phyloP scores from a whole-genome alignment of 2,888 invertebrate genomes.

The Harmothoe impar region DNA sequence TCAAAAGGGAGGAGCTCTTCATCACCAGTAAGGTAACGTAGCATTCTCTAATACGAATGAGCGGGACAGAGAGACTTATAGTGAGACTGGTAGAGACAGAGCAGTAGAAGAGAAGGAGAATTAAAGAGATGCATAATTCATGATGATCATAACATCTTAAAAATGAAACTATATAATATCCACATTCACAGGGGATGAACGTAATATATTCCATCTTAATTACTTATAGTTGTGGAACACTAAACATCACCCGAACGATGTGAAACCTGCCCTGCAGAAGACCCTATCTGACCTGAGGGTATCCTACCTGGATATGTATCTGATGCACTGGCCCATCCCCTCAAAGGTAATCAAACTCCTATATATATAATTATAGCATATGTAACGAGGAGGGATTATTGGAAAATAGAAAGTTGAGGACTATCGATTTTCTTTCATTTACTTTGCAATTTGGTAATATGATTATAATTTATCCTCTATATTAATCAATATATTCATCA shows the following conservation, averaged over 20 bases:
- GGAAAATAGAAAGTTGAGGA: too few species aligned
- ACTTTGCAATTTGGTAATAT: too few species aligned
- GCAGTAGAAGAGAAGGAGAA: too few species aligned
- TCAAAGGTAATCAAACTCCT: slow-evolving; percentile 37
- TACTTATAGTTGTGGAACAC: slow-evolving; percentile 50
- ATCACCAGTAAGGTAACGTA: slow-evolving; percentile 79
- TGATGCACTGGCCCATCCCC: slow-evolving; percentile 51
- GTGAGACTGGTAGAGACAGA: too few species aligned
- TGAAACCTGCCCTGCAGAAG: slow-evolving; percentile 45
- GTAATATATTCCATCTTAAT: too few species aligned
- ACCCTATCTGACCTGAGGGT: slow-evolving; percentile 29
- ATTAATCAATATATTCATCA: too few species aligned
- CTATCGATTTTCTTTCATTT: too few species aligned
- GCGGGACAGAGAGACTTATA: not conserved
- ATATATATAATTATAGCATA: not conserved
- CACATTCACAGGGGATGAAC: too few species aligned
- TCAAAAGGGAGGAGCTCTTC: slow-evolving; percentile 80
- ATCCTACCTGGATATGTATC: slow-evolving; percentile 28
- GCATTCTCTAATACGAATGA: not conserved
- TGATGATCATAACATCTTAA: too few species aligned
- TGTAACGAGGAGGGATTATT: not conserved
- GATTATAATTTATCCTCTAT: too few species aligned
- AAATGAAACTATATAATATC: too few species aligned
- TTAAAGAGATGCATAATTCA: too few species aligned
- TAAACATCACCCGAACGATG: slow-evolving; percentile 24